Evolutionary conservation across 2,888 invertebrate species (phyloP), one percentile per base, ranked within the genome.

Genomic region (Elysia crispata): DNA sequence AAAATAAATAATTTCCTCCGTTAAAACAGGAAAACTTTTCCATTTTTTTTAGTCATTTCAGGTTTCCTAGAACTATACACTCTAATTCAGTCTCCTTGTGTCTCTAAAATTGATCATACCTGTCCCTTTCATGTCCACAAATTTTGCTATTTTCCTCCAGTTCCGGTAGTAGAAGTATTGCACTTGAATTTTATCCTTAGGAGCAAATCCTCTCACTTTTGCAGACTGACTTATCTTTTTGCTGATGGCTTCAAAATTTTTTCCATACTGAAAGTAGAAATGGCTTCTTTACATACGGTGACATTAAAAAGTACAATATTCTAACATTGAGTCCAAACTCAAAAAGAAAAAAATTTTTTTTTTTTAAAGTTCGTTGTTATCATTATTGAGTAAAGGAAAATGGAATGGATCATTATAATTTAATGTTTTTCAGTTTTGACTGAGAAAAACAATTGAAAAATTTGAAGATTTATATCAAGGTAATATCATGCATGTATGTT

Each of bases 111-210:
- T 3, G 11, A 41, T 41, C 41, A 60, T 79, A 82, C 82, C 80
- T 67, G 64, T 66, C 20, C 74, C 76, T 8, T 78, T 80, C 57
- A 82, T 66, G 31, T 82, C 33, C 1, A 82, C 74, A 73, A 79
- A 79, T 92, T 97, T 97, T 20, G 96, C 96, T 85, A 98, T 95
- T 92, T 98, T 98, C 88, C 97, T 95, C 96, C 97, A 98, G 0
- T 97, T 97, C 89, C 98, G 94, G 92, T 98, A 97, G 92, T 98
- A 98, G 91, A 98, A 97, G 91, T 97, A 96, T 79, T 98, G 95
- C 86, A 98, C 96, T 94, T 98, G 98, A 82, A 97, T 97, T 92
- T 97, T 97, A 74, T 96, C 97, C 92, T 98, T 98, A 28, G 91
- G 90, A 83, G 86, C 81, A 25, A 87, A 85, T 25, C 95, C 96